phyloP scores from a whole-genome alignment of 2,888 invertebrate genomes.

The Oegoconia quadripuncta region DNA sequence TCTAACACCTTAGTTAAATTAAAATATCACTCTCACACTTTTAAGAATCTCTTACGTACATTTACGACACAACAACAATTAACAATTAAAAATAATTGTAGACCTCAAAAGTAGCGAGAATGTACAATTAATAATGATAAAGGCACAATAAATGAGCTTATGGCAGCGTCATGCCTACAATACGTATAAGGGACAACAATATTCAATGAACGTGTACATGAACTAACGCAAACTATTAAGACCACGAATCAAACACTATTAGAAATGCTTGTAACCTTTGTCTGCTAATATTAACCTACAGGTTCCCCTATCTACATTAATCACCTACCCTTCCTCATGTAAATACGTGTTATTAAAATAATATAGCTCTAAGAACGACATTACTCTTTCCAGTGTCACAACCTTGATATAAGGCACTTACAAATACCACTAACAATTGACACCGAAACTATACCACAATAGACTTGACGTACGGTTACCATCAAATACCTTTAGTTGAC shows the following conservation, averaged over 20 bases:
- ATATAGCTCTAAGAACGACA: no score
- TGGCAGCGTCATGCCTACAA: slow-evolving; percentile 58
- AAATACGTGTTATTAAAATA: not conserved
- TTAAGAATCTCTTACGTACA: slow-evolving; percentile 19
- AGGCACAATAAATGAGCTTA: slow-evolving; percentile 69
- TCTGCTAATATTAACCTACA: slow-evolving; percentile 21
- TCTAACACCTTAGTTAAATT: slow-evolving; percentile 42
- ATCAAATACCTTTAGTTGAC: not conserved
- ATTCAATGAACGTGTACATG: slow-evolving; percentile 38
- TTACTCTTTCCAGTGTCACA: no score
- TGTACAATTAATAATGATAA: slow-evolving; percentile 39
- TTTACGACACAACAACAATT: slow-evolving; percentile 3
- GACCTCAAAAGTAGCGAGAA: slow-evolving; percentile 28
- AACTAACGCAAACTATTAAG: slow-evolving; percentile 35
- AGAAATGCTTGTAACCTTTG: slow-evolving; percentile 62
- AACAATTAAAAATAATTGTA: slow-evolving; percentile 19
- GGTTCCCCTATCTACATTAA: slow-evolving; percentile 5
- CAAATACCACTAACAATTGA: no score
- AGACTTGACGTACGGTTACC: not conserved
- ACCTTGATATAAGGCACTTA: no score
- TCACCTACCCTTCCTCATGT: slow-evolving; percentile 10
- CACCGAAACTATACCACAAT: not conserved
- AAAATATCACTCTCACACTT: slow-evolving; percentile 25
- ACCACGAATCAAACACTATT: slow-evolving; percentile 33
- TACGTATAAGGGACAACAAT: slow-evolving; percentile 43